Base-by-base conservation (phyloP, 2,888 invertebrate genomes). In the Pollenia amentaria region DNA sequence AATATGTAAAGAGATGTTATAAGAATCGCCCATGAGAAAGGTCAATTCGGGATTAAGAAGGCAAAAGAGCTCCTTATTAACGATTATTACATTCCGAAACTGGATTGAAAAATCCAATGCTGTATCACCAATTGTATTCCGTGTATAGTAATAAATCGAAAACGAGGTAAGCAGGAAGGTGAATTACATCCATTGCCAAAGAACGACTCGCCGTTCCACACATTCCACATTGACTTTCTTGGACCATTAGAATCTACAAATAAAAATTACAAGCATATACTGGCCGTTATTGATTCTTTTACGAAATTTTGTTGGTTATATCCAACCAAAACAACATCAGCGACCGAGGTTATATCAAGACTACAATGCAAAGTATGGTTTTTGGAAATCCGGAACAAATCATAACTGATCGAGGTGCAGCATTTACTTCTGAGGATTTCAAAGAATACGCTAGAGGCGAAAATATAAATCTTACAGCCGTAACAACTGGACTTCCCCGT, bases 281-380 rank as follows among this genome's bases (percentile, higher is more conserved):
- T 93, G 0, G 91, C 91, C 0, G 88, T 92, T 0, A 84, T 93
- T 0, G 93, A 93, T 87, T 89, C 87, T 0, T 93, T 92, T 65
- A 92, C 91, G 0, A 93, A 92, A 69, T 92, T 92, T 88, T 89
- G 89, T 3, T 93, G 93, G 92, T 16, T 92, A 0, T 93, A 90
- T 77, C 92, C 92, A 0, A 89, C 89, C 0, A 40, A 40, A 6
- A 40, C 62, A 40, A 62, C 92, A 92, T 77, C 90, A 0, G 82
- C 90, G 3, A 88, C 88, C 38, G 92, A 94, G 64, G 90, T 90
- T 0, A 46, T 93, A 7, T 44, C 85, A 2, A 91, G 90, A 82
- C 57, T 93, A 83, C 78, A 6, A 87, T 9, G 29, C 91, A 91
- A 42, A 90, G 91, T 65, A 84, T 88, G n/a, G 88, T 75, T 10